Conservation (phyloP, 2,888 invertebrate species). For the Sphaeridia pumilis region DNA sequence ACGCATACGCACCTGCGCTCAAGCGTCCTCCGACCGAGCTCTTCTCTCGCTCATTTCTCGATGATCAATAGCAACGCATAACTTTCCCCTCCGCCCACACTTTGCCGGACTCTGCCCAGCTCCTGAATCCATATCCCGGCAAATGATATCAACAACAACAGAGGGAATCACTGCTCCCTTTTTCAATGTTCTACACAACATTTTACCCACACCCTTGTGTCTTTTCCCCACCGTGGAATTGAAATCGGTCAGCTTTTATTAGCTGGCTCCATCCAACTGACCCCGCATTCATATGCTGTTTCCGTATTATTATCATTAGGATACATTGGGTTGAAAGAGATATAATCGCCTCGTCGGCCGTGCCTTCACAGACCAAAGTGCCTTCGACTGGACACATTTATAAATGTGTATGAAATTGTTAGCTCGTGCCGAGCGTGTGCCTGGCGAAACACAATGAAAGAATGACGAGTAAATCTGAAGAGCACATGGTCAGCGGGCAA, state of each 20-base stretch:
- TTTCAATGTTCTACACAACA: too few species aligned
- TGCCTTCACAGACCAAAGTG: not conserved
- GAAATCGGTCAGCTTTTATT: too few species aligned
- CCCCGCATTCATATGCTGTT: not conserved
- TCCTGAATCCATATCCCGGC: not conserved
- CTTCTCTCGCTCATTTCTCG: too few species aligned
- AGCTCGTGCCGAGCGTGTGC: constrained; percentile 2
- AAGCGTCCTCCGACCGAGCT: too few species aligned
- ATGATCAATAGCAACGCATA: too few species aligned
- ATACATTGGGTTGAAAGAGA: not conserved
- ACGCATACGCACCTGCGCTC: constrained; percentile 7
- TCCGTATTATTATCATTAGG: not conserved
- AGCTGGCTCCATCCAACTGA: too few species aligned
- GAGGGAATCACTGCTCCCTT: not conserved
- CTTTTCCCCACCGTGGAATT: too few species aligned
- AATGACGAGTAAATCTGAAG: not conserved
- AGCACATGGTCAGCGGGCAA: constrained; percentile 1
- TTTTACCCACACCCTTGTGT: too few species aligned
- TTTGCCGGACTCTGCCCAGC: not conserved
- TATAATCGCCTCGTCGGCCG: not conserved
- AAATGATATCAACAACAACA: not conserved
- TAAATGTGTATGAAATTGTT: too few species aligned
- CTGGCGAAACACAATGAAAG: not conserved
- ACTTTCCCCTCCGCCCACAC: not conserved
- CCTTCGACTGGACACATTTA: too few species aligned